phyloP scores from a whole-genome alignment of 2,113 vertebrate genomes.

The Cyanistes caeruleus region DNA sequence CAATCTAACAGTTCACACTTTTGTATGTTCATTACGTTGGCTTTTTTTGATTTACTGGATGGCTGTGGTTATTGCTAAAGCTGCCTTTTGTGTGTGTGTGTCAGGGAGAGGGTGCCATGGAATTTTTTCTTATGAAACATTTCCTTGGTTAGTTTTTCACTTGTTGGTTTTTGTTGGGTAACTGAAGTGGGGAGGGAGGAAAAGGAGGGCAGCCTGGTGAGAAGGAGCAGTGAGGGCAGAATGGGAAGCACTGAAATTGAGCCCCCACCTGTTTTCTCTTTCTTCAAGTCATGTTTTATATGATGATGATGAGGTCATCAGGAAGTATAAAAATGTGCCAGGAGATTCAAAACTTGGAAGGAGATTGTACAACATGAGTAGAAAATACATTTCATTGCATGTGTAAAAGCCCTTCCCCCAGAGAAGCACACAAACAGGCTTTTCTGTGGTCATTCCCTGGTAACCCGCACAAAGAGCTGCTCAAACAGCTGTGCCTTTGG shows the following conservation, averaged over 20 bases:
- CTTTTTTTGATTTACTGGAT: conserved; percentile 4
- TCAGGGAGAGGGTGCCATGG: neutral
- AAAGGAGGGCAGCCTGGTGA: neutral
- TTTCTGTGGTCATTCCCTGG: conserved; percentile 52
- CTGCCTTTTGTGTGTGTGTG: neutral
- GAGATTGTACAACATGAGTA: neutral
- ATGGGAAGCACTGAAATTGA: neutral
- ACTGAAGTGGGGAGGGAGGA: neutral
- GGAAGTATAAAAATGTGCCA: conserved; percentile 35
- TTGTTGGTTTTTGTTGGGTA: conserved; percentile 9
- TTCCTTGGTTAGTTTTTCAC: conserved; percentile 26
- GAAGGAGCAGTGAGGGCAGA: neutral
- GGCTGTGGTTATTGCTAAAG: conserved; percentile 12
- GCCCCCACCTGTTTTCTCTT: conserved; percentile 37
- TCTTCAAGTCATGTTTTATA: conserved; percentile 30
- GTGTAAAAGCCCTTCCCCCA: conserved; percentile 1
- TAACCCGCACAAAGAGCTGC: conserved; percentile 41
- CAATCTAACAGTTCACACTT: conserved; percentile 18
- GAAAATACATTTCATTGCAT: conserved; percentile 29
- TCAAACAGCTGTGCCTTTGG: conserved; percentile 50
- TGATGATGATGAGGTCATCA: conserved; percentile 25
- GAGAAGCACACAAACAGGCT: conserved; percentile 26
- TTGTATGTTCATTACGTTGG: neutral
- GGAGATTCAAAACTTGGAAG: conserved; percentile 48
- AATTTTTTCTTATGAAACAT: neutral